Conservation (phyloP, 92 coral and sea anemone species). For the Parazoanthus darwini region DNA sequence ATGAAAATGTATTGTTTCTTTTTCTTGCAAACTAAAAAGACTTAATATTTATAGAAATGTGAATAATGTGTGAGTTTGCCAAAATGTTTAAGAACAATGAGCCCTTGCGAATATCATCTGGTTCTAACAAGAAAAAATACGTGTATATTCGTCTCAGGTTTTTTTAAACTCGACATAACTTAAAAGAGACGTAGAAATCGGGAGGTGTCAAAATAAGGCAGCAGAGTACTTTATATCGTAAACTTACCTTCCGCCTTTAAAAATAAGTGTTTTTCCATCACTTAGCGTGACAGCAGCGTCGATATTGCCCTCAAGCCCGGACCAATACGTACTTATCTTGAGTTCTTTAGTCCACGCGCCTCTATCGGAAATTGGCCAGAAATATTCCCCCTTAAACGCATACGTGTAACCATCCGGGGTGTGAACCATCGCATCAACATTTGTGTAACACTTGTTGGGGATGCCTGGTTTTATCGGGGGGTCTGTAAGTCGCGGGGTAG, state of each 20-base stretch:
- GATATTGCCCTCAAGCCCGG: slow-evolving; percentile 68
- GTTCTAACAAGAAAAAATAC: no score
- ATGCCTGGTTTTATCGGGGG: slow-evolving; percentile 57
- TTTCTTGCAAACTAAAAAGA: no score
- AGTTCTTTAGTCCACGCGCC: slow-evolving; percentile 71
- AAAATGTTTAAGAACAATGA: no score
- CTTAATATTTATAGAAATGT: no score
- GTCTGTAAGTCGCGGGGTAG: slow-evolving; percentile 42
- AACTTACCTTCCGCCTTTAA: slow-evolving; percentile 69
- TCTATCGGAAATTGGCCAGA: slow-evolving; percentile 80
- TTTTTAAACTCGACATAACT: no score
- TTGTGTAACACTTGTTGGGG: slow-evolving; percentile 56
- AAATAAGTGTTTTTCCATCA: slow-evolving; percentile 76
- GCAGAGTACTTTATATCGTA: not conserved
- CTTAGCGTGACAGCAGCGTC: slow-evolving; percentile 78
- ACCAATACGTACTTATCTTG: slow-evolving; percentile 78
- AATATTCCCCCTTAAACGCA: slow-evolving; percentile 81
- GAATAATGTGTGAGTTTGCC: no score
- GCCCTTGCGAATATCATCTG: no score
- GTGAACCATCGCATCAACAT: slow-evolving; percentile 75
- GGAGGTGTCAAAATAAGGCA: not conserved
- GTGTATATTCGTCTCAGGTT: no score
- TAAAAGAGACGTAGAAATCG: no score
- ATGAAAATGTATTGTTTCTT: no score
- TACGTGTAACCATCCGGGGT: slow-evolving; percentile 68